Base-by-base conservation (phyloP, 2,797 vertebrate genomes). In the Acipenser oxyrinchus region DNA sequence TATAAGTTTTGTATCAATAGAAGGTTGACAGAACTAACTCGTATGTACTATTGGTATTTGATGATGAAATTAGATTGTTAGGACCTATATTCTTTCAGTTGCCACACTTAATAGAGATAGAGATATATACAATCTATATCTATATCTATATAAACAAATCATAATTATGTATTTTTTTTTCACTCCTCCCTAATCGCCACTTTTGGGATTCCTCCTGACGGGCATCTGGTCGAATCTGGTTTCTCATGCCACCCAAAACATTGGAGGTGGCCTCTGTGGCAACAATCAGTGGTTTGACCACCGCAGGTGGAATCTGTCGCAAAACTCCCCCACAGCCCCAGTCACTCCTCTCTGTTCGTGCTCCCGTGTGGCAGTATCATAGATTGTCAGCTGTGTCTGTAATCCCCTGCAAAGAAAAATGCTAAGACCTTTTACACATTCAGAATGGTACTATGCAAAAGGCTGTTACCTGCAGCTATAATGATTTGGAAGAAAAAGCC, bases 191-290 rank as follows among this genome's bases (percentile, higher is more conserved):
- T 1, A 89, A 91, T 72, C 94, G 91, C 97, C 96, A 99, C 65
- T 99, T 99, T 83, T 99, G 97, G 4, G 95, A 94, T 70, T 99
- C 96, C 66, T 99, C 97, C 70, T 97, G 96, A 49, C 96, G 93
- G 0, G 94, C 96, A 6, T 99, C 96, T 0, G 97, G 97, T 70
- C 96, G 90, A 69, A 99, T 98, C 77, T 99, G 97, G 87, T 99
- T 99, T 76, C 96, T 92, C 97, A 99, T 99, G 66, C 96, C 96
- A 2, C 94, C 97, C 59, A 99, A 74, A 53, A 99, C 96, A 0
- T 97, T 99, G 5, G 96, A 95, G 0, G 97, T 99, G 6, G 97
- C 96, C 77, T 99, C 96, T 0, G 96, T 99, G 69, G 97, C 96
- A 65, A 99, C 93, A 7, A 99, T 97, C 61, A 99, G 87, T 0